Evolutionary conservation across 2,113 vertebrate species (phyloP).

Genomic region (Anser brachyrhynchus): DNA sequence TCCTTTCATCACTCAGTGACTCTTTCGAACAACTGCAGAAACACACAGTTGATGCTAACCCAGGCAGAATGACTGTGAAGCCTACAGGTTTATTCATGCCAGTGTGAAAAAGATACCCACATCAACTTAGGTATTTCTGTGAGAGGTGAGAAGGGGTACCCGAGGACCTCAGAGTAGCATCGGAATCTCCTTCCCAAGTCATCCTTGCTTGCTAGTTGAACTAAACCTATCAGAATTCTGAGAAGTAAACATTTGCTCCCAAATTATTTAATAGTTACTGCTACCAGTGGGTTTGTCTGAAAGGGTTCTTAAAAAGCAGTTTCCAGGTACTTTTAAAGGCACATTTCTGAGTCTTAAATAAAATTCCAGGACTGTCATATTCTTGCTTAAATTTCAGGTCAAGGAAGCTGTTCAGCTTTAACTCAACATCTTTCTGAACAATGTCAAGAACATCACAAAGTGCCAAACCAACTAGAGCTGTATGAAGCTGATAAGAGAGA

Average conservation of each 20-base stretch:
- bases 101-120: background rate
- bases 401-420: constrained; percentile 50
- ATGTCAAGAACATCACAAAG: constrained; percentile 68
- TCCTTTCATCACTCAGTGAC: background rate
- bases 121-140: background rate
- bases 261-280: background rate
- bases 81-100: background rate
- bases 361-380: constrained; percentile 39
- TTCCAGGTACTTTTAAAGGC: constrained; percentile 26
- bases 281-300: background rate
- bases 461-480: constrained; percentile 67
- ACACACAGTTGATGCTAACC: background rate
- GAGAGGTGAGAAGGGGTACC: background rate
- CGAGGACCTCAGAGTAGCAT: background rate
- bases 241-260: background rate
- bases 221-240: background rate
- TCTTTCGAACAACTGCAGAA: background rate
- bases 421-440: constrained; percentile 57
- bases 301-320: constrained; percentile 6
- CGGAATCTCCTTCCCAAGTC: background rate
- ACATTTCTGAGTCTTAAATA: background rate
- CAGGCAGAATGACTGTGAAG: background rate
- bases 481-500: constrained; percentile 76
- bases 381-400: constrained; percentile 49
- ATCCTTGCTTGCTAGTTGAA: background rate